Conservation (phyloP, 2,113 vertebrate genomes). For the Macaca fascicularis region DNA sequence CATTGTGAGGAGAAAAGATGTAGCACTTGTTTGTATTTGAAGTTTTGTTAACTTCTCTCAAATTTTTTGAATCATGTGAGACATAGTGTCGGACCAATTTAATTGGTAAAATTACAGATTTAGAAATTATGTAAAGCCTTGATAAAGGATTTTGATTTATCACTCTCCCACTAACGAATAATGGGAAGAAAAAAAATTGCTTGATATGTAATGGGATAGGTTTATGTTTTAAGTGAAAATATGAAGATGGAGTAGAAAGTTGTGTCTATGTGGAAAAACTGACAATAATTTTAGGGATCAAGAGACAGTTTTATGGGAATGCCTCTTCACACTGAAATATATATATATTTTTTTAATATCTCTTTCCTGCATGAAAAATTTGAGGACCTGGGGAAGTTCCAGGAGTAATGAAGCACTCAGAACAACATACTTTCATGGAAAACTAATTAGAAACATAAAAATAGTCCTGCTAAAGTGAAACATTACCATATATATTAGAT, state of each 20-base stretch:
- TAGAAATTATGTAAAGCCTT: background rate
- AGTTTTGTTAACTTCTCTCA: background rate
- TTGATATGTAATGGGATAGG: background rate
- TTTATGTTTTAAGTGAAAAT: background rate
- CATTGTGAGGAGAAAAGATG: background rate
- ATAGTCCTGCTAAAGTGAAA: background rate
- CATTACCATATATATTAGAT: background rate
- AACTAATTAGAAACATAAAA: background rate
- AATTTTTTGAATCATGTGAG: background rate
- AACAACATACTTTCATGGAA: background rate
- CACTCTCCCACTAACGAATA: background rate
- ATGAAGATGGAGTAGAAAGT: background rate
- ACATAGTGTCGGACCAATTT: background rate
- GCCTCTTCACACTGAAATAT: background rate
- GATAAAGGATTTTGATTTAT: background rate
- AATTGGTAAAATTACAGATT: background rate
- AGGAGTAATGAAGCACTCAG: background rate
- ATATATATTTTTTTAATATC: background rate
- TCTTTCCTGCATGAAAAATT: background rate
- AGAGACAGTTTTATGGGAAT: background rate
- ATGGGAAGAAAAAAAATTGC: background rate
- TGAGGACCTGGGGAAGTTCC: background rate
- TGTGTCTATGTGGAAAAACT: background rate
- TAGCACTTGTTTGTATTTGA: background rate
- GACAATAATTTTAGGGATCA: background rate